Base-by-base conservation (phyloP, 64 coral and sea anemone species). In the Pocillopora verrucosa region DNA sequence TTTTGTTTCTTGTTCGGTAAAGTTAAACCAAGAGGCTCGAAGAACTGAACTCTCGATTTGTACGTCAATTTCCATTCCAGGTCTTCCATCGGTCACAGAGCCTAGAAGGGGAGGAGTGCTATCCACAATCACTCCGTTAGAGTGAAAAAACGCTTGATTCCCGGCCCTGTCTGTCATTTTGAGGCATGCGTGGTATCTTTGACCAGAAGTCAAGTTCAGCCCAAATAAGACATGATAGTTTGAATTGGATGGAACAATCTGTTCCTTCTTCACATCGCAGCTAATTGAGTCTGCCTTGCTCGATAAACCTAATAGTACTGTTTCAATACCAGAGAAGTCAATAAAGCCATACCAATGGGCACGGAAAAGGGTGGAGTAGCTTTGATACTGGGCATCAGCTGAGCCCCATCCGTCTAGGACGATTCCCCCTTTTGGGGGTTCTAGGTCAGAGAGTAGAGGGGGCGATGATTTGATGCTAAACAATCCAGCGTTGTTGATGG, bases 401-500 rank as follows among this genome's bases (percentile, higher is more conserved):
- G 74, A 79, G 41, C 93, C 94, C 97, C 97, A 99, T 16, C 97
- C 97, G 74, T 99, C 97, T 11, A 95, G 74, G 80, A 99, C 86
- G 62, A 91, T 15, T 38, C 81, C 84, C 38, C 88, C 62, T 73
- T 79, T 93, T 22, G 97, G 97, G 45, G 93, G 68, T 80, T 99
- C 97, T 17, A 67, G 86, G 69, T 99, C 97, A 17, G 94, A 92
- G 34, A 99, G 37, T 36, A 99, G 70, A 16, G 91, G 86, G 19
- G 87, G 72, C 30, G 97, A 99, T 16, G 93, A 92, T 15, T 80
- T 72, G 34, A 92, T 90, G 10, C 60, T 73, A 13, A 91, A 92
- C 22, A 99, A 84, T 10, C 88, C 91, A 15, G 97, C 97, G 24
- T 62, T 89, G 88, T 99, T 99, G 60, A 60, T 56, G 35, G 74